A percentile compares a stretch with the other conserved stretches of the same genome.
These are phyloP conservation scores for Hydractinia echinata DNA, from an alignment of 30 jellyfish, hydroid and myxozoan genomes.

Conservation along the genomic window DNA sequence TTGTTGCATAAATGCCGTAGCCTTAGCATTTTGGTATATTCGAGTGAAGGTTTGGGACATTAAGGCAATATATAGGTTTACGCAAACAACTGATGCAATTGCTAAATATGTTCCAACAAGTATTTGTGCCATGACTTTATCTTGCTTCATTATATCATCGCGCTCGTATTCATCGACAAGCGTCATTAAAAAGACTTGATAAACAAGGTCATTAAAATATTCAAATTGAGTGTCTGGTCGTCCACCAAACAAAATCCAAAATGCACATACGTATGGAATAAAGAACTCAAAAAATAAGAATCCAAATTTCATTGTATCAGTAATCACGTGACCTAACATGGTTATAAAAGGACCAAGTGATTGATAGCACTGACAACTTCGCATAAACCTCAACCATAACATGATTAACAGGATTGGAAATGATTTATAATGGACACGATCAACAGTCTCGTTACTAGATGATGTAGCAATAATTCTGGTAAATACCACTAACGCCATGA, in stretches of 20 bases:
- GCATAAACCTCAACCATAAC: conserved; percentile 93
- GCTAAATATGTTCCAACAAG: conserved; percentile 97
- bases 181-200: conserved; percentile 87
- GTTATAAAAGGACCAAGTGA: conserved; percentile 98
- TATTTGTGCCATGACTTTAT: conserved; percentile 91
- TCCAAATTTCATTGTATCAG: conserved; percentile 90
- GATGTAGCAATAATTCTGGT: conserved; percentile 69
- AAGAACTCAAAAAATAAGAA: conserved; percentile 91
- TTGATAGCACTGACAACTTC: conserved; percentile 82
- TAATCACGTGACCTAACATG: conserved; percentile 93
- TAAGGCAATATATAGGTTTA: conserved; percentile 84
- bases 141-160: conserved; percentile 75
- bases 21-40: conserved; percentile 95
- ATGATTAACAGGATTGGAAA: conserved; percentile 80
- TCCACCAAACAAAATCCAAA: conserved; percentile 99
- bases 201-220: conserved; percentile 75
- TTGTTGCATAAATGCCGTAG: conserved; percentile 97
- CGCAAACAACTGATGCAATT: conserved; percentile 87
- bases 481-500: conserved; percentile 68
- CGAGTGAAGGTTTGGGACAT: conserved; percentile 96
- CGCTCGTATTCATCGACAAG: conserved; percentile 89
- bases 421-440: conserved; percentile 67
- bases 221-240: conserved; percentile 79
- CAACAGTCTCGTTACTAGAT: conserved; percentile 39
- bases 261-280: conserved; percentile 97